Conservation (phyloP, 30 jellyfish, hydroid and myxozoan species). For the Nemopilema nomurai region DNA sequence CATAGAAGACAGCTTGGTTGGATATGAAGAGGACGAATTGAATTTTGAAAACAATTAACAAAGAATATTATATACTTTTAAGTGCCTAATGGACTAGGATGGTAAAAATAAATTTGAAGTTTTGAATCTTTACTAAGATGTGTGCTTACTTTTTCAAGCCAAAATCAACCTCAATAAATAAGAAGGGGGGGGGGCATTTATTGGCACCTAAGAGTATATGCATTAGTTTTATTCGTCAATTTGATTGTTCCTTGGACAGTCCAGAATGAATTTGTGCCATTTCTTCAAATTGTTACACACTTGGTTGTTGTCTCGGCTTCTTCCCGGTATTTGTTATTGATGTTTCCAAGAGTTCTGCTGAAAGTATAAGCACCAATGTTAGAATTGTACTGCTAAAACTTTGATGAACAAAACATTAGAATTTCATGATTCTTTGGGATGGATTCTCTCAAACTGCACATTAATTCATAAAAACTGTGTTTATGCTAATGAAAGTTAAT, state of each 20-base stretch:
- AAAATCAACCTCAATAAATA: background rate
- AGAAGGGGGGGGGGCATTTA: background rate
- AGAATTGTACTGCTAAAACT: background rate
- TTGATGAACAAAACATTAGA: background rate
- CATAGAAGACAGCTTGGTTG: constrained; percentile 4
- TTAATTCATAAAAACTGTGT: background rate
- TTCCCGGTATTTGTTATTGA: background rate
- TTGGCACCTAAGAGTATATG: background rate
- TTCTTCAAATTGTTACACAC: constrained; percentile 4
- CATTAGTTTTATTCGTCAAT: background rate
- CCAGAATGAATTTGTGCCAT: constrained; percentile 14
- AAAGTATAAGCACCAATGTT: background rate
- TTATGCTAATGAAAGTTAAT: background rate
- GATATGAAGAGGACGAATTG: background rate
- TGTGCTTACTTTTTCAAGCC: background rate
- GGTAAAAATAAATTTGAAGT: background rate
- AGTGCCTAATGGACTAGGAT: background rate
- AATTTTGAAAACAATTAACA: background rate
- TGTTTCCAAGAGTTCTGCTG: constrained; percentile 5
- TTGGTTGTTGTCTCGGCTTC: constrained; percentile 17
- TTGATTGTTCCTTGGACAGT: constrained; percentile 13
- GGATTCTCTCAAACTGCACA: background rate
- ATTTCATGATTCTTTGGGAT: background rate
- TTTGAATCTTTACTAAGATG: background rate
- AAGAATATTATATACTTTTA: background rate